phyloP scores from a whole-genome alignment of 2,113 vertebrate species.

The Colistium nudipinnis region DNA sequence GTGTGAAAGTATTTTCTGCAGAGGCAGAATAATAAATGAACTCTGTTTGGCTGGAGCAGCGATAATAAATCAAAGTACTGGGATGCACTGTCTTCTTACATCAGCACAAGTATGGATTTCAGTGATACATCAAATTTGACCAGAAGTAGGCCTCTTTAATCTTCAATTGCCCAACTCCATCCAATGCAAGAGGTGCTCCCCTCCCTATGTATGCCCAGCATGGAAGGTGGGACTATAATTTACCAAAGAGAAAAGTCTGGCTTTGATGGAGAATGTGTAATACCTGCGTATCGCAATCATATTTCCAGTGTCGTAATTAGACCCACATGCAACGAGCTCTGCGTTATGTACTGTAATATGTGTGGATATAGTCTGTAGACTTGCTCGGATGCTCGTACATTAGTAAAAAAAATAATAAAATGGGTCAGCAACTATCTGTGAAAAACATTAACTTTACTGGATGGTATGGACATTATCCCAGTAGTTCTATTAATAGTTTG shows the following conservation, averaged over 20 bases:
- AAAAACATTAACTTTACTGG: too few relatives aligned
- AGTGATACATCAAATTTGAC: conserved; percentile 43
- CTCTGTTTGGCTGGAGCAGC: conserved; percentile 43
- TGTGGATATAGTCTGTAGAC: too few relatives aligned
- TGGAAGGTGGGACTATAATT: conserved; percentile 35
- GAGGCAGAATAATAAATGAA: conserved; percentile 64
- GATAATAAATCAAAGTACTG: conserved; percentile 57
- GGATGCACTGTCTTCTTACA: conserved; percentile 54
- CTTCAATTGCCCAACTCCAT: conserved; percentile 31
- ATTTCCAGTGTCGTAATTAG: conserved; percentile 83
- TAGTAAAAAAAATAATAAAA: too few relatives aligned
- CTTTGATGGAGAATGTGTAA: conserved; percentile 73
- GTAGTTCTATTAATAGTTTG: too few relatives aligned
- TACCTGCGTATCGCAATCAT: conserved; percentile 80
- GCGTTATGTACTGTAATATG: too few relatives aligned
- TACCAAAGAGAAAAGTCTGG: conserved; percentile 55
- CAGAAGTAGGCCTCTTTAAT: conserved; percentile 41
- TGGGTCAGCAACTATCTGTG: too few relatives aligned
- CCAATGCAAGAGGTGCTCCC: neutral
- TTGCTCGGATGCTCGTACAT: too few relatives aligned
- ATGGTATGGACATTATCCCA: too few relatives aligned
- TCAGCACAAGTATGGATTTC: conserved; percentile 54
- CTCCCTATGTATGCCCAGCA: conserved; percentile 4
- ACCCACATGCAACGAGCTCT: conserved; percentile 80
- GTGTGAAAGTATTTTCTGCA: conserved; percentile 52